Evolutionary conservation across 2,113 vertebrate species (phyloP), one percentile per base, ranked within the genome.

Genomic region (Eulemur macaco): DNA sequence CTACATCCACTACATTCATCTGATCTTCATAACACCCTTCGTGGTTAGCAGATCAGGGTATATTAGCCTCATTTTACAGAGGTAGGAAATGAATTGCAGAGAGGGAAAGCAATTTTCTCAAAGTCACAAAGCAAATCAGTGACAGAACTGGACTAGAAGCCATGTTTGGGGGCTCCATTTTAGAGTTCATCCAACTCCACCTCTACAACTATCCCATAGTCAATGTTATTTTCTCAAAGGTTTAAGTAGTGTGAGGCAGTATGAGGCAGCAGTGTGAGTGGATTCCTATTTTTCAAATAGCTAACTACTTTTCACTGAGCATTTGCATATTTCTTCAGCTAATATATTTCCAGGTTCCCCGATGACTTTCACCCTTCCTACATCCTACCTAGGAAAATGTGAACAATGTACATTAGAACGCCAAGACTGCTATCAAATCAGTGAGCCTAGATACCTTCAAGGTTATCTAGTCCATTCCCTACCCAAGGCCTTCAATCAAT

Each of bases 71-170:
- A 45, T 86, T 93, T 84, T 71, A 89, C 25, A 52, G 20, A 89
- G 25, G 25, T 23, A 63, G 12, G 18, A 90, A 90, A 50, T 42
- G 74, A 94, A 50, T 47, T 6, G n/a, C 56, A 88, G 18, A 80
- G 52, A 93, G 13, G 31, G 12, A 20, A 96, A 89, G 12, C 45
- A 34, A 90, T 86, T 95, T 92, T 8, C 31, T 94, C 64, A 71
- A 95, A 89, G 56, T 95, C 63, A 89, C 20, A 94, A 74, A 95
- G n/a, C 6, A 86, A 86, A 20, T 76, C n/a, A 68, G 34, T 84
- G 54, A 56, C 85, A 84, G 21, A 95, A 94, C 63, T 92, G 45
- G 64, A 11, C 64, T 69, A 45, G 4, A 95, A 27, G 2, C 39
- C 29, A 66, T 13, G 17, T 66, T 86, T 95, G 2, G 10, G 13